Evolutionary conservation across 2,888 invertebrate genomes (phyloP).

Genomic region (Pterobdella sp.): DNA sequence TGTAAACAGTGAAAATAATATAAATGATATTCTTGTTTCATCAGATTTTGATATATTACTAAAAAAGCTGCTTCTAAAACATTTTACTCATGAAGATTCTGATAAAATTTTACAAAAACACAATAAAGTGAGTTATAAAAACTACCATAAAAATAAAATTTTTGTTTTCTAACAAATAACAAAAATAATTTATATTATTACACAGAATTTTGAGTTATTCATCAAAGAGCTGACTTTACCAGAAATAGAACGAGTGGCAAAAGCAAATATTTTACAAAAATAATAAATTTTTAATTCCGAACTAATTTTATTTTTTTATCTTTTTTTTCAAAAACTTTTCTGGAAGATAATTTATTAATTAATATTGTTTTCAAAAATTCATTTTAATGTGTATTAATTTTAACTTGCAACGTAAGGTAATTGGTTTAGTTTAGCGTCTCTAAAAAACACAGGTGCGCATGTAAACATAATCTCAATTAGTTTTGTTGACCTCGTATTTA

Average conservation of each 20-base stretch:
- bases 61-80: background rate
- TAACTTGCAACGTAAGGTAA: background rate
- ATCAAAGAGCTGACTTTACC: background rate
- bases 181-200: background rate
- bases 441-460: background rate
- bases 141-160: too few relatives aligned
- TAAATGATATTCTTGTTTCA: background rate
- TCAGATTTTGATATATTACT: background rate
- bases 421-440: background rate
- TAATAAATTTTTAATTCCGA: background rate
- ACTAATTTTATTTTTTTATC: background rate
- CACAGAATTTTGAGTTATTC: background rate
- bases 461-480: constrained; percentile 6
- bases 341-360: background rate
- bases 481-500: too few relatives aligned
- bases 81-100: background rate
- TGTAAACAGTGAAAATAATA: background rate
- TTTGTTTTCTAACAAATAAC: background rate
- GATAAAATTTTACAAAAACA: background rate
- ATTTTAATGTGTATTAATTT: background rate
- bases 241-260: constrained; percentile 4
- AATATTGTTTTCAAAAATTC: background rate
- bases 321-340: background rate
- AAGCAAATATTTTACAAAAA: background rate
- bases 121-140: background rate